Evolutionary conservation across 2,888 invertebrate genomes (phyloP), one percentile per base, ranked within the genome.

Genomic region (Dromius quadrimaculatus): DNA sequence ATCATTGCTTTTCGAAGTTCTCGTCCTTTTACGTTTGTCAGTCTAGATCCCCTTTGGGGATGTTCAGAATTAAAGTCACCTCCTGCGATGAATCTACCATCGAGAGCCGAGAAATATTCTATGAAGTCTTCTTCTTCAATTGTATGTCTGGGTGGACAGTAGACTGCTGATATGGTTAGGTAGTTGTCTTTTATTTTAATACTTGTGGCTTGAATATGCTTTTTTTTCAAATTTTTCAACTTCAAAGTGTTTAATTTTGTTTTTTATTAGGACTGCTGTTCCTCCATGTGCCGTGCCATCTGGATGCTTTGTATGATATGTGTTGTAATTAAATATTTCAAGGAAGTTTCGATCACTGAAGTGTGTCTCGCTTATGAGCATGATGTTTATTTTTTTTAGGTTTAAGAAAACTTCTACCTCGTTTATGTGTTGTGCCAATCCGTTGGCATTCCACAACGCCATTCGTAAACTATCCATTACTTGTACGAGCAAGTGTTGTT

Each of bases 231-330:
- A 63, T 59, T 72, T 69, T 47, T 61, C 50, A 5, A 71, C 34
- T 69, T 69, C 54, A 41, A 47, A 38, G 54, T 68, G 69, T 36
- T 61, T 50, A 2, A 69, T 72, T 23, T 50, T 38, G 13, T 72
- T 32, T 6, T 41, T 72, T 3, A 69, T 68, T 23, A 72, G 50
- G 43, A 66, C 22, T 6, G 38, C 43, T 23, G 47, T 71, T 45
- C 61, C 4, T 22, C 71, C n/a, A n/a, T n/a, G n/a, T n/a, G n/a
- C n/a, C n/a, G n/a, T n/a, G n/a, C n/a, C n/a, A n/a, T n/a, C n/a
- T n/a, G n/a, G n/a, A n/a, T n/a, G n/a, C n/a, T n/a, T n/a, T 20
- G 71, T 66, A 23, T 68, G 71, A 19, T 71, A 57, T 28, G 54
- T 71, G 45, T 28, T 47, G 47, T 22, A 59, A 68, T 41, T 41